phyloP scores from a whole-genome alignment of 2,888 invertebrate species.

The Aphodius granarius region DNA sequence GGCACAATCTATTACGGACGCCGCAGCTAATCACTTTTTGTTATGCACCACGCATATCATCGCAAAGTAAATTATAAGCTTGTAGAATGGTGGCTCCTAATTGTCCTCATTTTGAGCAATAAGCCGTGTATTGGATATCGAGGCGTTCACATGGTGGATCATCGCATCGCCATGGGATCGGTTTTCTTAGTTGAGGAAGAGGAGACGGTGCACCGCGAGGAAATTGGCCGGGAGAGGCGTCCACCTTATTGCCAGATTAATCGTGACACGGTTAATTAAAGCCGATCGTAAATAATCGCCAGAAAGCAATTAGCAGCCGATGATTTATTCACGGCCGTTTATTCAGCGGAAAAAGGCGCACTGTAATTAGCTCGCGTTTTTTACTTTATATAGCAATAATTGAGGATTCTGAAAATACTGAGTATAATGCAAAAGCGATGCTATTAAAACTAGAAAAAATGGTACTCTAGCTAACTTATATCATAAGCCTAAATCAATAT shows the following conservation, averaged over 20 bases:
- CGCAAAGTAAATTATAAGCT: neutral
- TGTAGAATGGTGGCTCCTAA: neutral
- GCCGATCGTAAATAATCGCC: slow-evolving; percentile 12
- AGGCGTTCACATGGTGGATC: neutral
- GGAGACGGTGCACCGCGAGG: neutral
- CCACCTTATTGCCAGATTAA: slow-evolving; percentile 14
- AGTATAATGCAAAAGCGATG: neutral
- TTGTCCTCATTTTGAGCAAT: neutral
- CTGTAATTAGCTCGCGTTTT: slow-evolving; percentile 11
- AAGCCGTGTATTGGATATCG: neutral
- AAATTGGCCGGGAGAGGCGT: slow-evolving; percentile 9
- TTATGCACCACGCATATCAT: neutral
- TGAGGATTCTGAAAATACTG: neutral
- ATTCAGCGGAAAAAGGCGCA: slow-evolving; percentile 2
- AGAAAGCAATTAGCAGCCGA: slow-evolving; percentile 14
- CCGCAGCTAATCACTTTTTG: neutral
- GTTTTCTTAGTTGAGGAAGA: neutral
- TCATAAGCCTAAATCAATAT: no score
- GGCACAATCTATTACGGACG: neutral
- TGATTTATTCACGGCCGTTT: slow-evolving; percentile 11
- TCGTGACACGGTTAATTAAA: slow-evolving; percentile 13
- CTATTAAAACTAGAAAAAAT: no score
- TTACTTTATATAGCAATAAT: neutral
- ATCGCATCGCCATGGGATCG: neutral
- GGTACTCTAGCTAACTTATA: no score